Conservation (phyloP, 2,113 vertebrate species). For the Carassius carassius region DNA sequence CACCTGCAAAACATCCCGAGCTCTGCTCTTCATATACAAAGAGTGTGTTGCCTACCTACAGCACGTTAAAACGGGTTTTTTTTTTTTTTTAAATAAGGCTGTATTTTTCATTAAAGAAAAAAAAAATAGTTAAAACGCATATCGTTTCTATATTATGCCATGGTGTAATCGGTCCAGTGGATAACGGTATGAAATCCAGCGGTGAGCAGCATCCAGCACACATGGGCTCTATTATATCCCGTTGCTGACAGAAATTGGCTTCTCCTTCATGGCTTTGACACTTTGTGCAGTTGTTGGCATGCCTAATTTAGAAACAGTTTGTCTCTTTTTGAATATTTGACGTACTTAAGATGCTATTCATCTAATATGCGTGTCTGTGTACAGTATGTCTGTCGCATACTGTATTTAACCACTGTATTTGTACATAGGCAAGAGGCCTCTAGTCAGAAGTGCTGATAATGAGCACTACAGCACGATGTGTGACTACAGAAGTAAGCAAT, state of each 20-base stretch:
- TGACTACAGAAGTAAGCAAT: not conserved
- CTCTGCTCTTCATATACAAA: not conserved
- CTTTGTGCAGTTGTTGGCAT: conserved; percentile 2
- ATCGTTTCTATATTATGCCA: not conserved
- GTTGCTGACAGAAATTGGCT: conserved; percentile 44
- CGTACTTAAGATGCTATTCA: not conserved
- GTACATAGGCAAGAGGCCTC: not conserved
- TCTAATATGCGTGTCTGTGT: not conserved
- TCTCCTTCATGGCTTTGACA: conserved; percentile 54
- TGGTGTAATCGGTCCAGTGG: not conserved
- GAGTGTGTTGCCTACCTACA: too few species aligned
- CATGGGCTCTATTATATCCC: conserved; percentile 30
- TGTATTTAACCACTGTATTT: not conserved
- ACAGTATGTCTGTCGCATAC: not conserved
- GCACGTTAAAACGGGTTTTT: not conserved
- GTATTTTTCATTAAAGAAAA: not conserved
- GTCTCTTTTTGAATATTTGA: not conserved
- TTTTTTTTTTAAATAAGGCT: not conserved
- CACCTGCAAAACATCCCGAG: conserved; percentile 47
- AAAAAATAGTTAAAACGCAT: too few species aligned
- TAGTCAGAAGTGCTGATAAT: not conserved
- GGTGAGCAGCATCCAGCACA: conserved; percentile 28
- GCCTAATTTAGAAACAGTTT: not conserved
- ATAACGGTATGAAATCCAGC: conserved; percentile 42
- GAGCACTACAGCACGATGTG: not conserved